Base-by-base conservation (phyloP, 2,797 vertebrate species). In the Loris lydekkerianus region DNA sequence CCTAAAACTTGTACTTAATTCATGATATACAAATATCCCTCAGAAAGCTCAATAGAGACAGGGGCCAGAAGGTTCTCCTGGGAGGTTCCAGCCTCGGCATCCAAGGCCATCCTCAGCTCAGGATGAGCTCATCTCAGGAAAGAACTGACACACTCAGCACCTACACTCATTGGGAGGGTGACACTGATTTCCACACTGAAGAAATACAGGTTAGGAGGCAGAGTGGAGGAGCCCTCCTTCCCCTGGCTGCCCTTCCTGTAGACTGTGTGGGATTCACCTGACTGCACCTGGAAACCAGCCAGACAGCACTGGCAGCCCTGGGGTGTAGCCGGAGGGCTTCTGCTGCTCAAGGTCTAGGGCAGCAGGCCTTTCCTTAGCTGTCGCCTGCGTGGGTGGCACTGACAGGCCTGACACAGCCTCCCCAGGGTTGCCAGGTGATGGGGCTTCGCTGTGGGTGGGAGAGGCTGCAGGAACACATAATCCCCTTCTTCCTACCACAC, bases 1-100 rank as follows among this genome's bases (percentile, higher is more conserved):
- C n/a, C 65, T 86, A 83, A 94, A 95, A 91, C 49, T 83, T 81
- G 11, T 91, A 84, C 89, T 96, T 93, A 81, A 94, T 84, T 93
- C 70, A 72, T 27, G 29, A 63, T 83, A 37, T 49, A 82, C 65
- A 96, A 93, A 96, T 65, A 86, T 49, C 40, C 6, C 60, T 87
- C 29, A 83, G 84, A 83, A 90, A 91, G 46, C 25, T 67, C 65
- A 18, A 3, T 5, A 53, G 77, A 91, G 70, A 61, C 1, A 67
- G 58, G 14, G 21, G 43, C 31, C 56, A 56, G 81, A 86, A 88
- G 34, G n/a, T 73, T 91, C 78, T 83, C 70, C 77, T 0, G 2
- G 65, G 56, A 73, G 49, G 76, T 69, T 56, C 61, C 80, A 86
- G 87, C 8, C 75, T 86, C 25, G 2, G 67, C 67, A 85, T 63